Evolutionary conservation across 2,888 invertebrate genomes (phyloP).

Genomic region (Aphelenchoides bicaudatus): DNA sequence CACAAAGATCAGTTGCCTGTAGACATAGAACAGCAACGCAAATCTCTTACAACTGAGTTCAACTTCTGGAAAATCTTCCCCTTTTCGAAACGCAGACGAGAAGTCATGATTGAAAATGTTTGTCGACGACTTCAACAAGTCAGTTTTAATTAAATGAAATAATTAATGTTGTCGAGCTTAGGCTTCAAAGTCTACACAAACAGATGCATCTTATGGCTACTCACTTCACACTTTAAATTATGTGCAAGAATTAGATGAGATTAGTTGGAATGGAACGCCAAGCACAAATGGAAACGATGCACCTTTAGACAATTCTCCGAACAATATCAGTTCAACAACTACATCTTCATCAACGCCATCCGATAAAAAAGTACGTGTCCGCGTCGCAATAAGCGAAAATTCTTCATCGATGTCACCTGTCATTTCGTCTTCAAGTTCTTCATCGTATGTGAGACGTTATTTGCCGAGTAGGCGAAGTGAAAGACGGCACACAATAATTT

Average conservation of each 20-base stretch:
- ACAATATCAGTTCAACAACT: conserved; percentile 3
- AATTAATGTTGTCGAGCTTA: not conserved
- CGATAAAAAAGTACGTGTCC: conserved; percentile 18
- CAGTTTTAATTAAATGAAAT: conserved; percentile 4
- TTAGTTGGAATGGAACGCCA: conserved; percentile 9
- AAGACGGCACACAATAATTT: conserved; percentile 18
- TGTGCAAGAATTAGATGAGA: conserved; percentile 28
- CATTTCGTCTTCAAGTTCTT: conserved; percentile 24
- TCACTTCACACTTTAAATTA: conserved; percentile 27
- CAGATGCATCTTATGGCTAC: conserved; percentile 29
- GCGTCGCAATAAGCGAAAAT: conserved; percentile 25
- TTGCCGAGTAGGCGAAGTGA: conserved; percentile 28
- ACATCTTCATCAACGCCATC: conserved; percentile 10
- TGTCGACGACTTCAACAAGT: conserved; percentile 31
- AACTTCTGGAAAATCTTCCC: conserved; percentile 37
- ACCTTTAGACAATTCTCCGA: conserved; percentile 5
- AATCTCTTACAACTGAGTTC: conserved; percentile 18
- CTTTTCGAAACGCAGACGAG: conserved; percentile 35
- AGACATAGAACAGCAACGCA: not conserved
- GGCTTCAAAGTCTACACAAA: conserved; percentile 32
- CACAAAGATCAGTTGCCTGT: not conserved
- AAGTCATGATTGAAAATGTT: conserved; percentile 31
- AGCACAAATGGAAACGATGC: conserved; percentile 9
- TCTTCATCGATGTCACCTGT: conserved; percentile 25
- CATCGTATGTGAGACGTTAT: conserved; percentile 29